phyloP scores from a whole-genome alignment of 2,888 invertebrate genomes.

The Spialia ferax region DNA sequence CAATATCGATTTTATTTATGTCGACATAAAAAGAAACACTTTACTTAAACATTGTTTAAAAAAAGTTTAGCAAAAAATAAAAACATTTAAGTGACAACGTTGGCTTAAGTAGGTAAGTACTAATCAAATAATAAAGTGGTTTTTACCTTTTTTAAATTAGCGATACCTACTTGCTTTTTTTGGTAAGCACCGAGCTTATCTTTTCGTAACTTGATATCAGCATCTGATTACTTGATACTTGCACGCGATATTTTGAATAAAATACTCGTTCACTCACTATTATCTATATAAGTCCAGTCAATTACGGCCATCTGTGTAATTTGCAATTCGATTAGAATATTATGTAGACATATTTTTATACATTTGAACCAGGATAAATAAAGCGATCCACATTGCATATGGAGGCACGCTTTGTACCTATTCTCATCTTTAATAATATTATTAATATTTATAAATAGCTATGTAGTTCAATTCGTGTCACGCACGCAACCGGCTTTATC shows the following conservation, averaged over 20 bases:
- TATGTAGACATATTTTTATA: constrained; percentile 28
- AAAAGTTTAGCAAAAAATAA: not conserved
- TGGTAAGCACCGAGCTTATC: not conserved
- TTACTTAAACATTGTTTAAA: not conserved
- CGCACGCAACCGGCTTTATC: constrained; percentile 19
- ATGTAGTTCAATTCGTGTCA: constrained; percentile 35
- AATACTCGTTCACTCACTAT: constrained; percentile 19
- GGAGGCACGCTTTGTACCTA: not conserved
- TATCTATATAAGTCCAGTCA: constrained; percentile 29
- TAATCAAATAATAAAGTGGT: not conserved
- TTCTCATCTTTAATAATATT: constrained; percentile 17
- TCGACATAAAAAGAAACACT: not conserved
- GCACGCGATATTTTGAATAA: constrained; percentile 21
- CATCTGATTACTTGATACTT: constrained; percentile 24
- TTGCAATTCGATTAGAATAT: constrained; percentile 37
- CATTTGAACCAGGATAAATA: constrained; percentile 16
- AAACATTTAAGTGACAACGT: not conserved
- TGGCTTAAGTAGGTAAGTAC: no score
- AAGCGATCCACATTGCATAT: constrained; percentile 17
- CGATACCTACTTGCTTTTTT: not conserved
- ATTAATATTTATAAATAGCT: constrained; percentile 33
- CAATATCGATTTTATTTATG: not conserved
- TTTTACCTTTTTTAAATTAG: not conserved
- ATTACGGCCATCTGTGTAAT: constrained; percentile 33
- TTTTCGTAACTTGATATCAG: constrained; percentile 24